Conservation (phyloP, 1,140 invertebrate genomes). For the Rhyacophila brunnea region DNA sequence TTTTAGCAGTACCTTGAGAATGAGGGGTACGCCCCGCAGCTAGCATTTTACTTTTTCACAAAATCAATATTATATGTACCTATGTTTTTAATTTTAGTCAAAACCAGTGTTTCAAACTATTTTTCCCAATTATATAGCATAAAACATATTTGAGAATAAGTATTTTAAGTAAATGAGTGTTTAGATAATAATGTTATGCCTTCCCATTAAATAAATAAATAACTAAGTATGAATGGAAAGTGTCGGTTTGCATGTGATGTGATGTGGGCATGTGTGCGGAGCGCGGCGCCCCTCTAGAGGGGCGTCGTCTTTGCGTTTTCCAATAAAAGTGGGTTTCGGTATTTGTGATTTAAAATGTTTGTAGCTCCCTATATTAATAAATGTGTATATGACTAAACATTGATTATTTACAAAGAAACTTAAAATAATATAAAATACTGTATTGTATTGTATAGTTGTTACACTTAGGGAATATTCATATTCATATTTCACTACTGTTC, state of each 20-base stretch:
- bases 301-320: conserved; percentile 30
- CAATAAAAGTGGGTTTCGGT: conserved; percentile 34
- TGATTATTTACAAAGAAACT: conserved; percentile 33
- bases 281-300: conserved; percentile 5
- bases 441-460: conserved; percentile 29
- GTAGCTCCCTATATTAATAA: conserved; percentile 33
- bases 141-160: conserved; percentile 4
- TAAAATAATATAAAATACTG: conserved; percentile 20
- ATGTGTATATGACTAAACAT: conserved; percentile 33
- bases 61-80: conserved; percentile 22
- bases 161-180: conserved; percentile 29
- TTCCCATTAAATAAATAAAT: conserved; percentile 30
- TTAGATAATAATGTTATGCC: conserved; percentile 36
- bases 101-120: conserved; percentile 30
- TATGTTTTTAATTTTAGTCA: conserved; percentile 33
- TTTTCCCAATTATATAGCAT: conserved; percentile 32
- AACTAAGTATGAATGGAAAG: conserved; percentile 28
- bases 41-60: conserved; percentile 32
- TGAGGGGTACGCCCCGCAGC: conserved; percentile 13
- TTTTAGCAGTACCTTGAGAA: conserved; percentile 24
- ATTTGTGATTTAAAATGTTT: conserved; percentile 36
- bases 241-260: conserved; percentile 4
- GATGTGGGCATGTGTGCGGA: background rate
- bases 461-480: conserved; percentile 27
- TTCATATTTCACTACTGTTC: conserved; percentile 29